These are phyloP conservation scores for Anguilla megastoma DNA, from an alignment of 2,797 vertebrate species.

Conservation along the genomic window DNA sequence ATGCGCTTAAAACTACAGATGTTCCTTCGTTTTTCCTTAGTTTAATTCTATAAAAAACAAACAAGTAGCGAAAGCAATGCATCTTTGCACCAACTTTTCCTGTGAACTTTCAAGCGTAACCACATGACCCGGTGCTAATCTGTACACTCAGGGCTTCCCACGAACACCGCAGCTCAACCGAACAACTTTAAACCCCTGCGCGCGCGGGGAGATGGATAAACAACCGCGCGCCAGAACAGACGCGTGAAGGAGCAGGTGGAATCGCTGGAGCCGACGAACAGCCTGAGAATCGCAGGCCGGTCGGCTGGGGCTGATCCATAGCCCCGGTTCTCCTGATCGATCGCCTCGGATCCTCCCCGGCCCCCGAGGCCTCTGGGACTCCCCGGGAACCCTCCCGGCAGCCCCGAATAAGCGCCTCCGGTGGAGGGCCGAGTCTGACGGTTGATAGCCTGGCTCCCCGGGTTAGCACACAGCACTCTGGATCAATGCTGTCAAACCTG, in stretches of 20 bases:
- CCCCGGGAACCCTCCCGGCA: conserved; percentile 10
- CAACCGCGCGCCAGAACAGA: not conserved
- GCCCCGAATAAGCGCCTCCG: conserved; percentile 25
- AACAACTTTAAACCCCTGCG: not conserved
- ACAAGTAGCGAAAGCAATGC: not conserved
- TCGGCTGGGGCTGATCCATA: conserved; percentile 22
- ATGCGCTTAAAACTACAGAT: not conserved
- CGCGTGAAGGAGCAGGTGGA: not conserved
- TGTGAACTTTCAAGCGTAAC: not conserved
- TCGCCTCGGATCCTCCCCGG: not conserved
- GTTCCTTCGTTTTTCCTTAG: not conserved
- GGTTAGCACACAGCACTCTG: conserved; percentile 25
- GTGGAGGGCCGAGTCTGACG: conserved; percentile 26
- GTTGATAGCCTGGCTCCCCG: conserved; percentile 22
- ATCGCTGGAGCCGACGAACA: not conserved
- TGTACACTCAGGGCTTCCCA: not conserved
- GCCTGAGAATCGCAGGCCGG: not conserved
- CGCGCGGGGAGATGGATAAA: conserved; percentile 16
- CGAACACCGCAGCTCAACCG: not conserved
- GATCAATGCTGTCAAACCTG: conserved; percentile 30
- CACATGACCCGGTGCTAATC: not conserved
- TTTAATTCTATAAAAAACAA: conserved; percentile 14
- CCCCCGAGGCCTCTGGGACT: not conserved
- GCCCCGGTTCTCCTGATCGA: conserved; percentile 19
- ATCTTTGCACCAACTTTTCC: not conserved